Conservation (phyloP, 2,797 vertebrate species). For the Emydoidea blandingii region DNA sequence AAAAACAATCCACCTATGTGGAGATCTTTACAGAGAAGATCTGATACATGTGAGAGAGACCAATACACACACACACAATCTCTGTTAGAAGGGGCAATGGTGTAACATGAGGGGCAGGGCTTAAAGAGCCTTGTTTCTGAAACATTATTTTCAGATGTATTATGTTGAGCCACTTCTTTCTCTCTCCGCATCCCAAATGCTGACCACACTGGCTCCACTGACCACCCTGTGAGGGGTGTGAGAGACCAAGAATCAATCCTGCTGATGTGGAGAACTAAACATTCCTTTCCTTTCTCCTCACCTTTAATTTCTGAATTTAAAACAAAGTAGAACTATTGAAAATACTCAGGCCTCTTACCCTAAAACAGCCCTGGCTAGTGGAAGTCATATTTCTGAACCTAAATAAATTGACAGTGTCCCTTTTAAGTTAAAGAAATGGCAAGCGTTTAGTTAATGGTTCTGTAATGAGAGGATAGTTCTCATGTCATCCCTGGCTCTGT, state of each 20-base stretch:
- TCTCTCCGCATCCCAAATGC: background rate
- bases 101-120: background rate
- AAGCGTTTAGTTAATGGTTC: background rate
- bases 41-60: background rate
- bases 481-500: slow-evolving; percentile 9
- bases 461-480: slow-evolving; percentile 10
- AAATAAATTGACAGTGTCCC: background rate
- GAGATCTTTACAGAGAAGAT: background rate
- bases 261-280: background rate
- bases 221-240: accelerated
- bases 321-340: slow-evolving; percentile 73
- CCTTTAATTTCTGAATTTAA: slow-evolving; percentile 78
- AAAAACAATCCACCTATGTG: background rate
- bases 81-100: background rate
- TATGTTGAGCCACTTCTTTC: background rate
- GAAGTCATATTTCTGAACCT: background rate
- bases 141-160: background rate
- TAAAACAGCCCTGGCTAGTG: no score
- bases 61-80: background rate
- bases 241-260: background rate
- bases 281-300: slow-evolving; percentile 44
- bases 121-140: background rate
- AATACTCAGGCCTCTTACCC: slow-evolving; percentile 57
- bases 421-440: background rate
- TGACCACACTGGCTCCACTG: background rate